These are phyloP conservation scores for Plumapathes pennacea DNA, from an alignment of 92 coral and sea anemone species.

Conservation along the genomic window DNA sequence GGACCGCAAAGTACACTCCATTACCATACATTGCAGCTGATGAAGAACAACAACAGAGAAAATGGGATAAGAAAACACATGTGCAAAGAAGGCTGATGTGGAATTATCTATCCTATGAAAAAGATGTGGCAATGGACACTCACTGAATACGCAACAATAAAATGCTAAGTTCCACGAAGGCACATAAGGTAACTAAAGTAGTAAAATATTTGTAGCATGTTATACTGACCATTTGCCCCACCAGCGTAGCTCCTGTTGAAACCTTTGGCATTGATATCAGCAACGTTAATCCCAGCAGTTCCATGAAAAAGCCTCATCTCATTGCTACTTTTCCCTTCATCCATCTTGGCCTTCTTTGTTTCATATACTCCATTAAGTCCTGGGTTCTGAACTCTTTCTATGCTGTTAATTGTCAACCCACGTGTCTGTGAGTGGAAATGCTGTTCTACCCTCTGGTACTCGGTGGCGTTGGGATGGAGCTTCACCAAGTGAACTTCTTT, in stretches of 20 bases:
- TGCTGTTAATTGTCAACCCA: slow-evolving; percentile 13
- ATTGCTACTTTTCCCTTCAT: slow-evolving; percentile 59
- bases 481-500: slow-evolving; percentile 38
- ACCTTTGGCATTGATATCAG: slow-evolving; percentile 35
- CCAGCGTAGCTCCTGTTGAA: slow-evolving; percentile 62
- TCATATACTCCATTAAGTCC: slow-evolving; percentile 26
- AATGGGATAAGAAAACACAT: background rate
- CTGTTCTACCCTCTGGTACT: slow-evolving; percentile 30
- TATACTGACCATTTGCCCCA: slow-evolving; percentile 53
- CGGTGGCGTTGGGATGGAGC: slow-evolving; percentile 51
- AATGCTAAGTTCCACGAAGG: too few relatives aligned
- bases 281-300: slow-evolving; percentile 20
- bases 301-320: slow-evolving; percentile 65
- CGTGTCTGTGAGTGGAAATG: slow-evolving; percentile 18
- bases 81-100: background rate
- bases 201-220: background rate
- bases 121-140: background rate
- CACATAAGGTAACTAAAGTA: background rate
- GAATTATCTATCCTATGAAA: too few relatives aligned
- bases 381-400: slow-evolving; percentile 69
- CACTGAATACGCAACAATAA: too few relatives aligned
- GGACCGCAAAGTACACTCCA: slow-evolving; percentile 66
- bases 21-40: slow-evolving; percentile 37
- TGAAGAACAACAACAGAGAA: background rate
- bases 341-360: slow-evolving; percentile 53